phyloP scores from a whole-genome alignment of 1,140 invertebrate species.

The Aethina tumida region DNA sequence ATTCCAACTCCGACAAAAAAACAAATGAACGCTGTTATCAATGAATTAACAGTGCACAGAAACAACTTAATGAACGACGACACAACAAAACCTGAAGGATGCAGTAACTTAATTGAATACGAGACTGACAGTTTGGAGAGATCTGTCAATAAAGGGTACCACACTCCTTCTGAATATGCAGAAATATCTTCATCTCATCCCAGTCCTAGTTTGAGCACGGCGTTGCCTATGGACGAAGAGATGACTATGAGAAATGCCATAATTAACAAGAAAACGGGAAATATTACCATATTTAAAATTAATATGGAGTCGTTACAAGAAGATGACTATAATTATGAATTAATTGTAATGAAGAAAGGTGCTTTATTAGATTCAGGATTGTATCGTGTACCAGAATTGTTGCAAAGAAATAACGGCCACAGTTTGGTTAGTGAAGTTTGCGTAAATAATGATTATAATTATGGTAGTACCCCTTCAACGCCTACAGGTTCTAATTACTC shows the following conservation, averaged over 20 bases:
- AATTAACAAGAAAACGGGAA: slow-evolving; percentile 46
- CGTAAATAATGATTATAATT: slow-evolving; percentile 64
- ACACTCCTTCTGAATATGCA: slow-evolving; percentile 51
- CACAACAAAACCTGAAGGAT: no score
- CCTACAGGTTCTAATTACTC: slow-evolving; percentile 54
- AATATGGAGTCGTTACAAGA: slow-evolving; percentile 30
- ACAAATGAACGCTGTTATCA: slow-evolving; percentile 47
- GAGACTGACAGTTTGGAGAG: slow-evolving; percentile 73
- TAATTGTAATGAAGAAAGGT: slow-evolving; percentile 42
- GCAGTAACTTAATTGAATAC: no score
- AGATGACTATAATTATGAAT: slow-evolving; percentile 39
- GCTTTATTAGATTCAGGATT: slow-evolving; percentile 33
- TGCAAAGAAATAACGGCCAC: slow-evolving; percentile 44
- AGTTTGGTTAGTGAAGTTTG: slow-evolving; percentile 67
- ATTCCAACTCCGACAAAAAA: slow-evolving; percentile 41
- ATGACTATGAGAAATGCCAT: slow-evolving; percentile 64
- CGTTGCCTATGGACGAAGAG: slow-evolving; percentile 66
- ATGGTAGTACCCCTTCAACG: slow-evolving; percentile 47
- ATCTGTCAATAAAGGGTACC: slow-evolving; percentile 37
- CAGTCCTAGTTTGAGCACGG: slow-evolving; percentile 55
- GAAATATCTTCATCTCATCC: slow-evolving; percentile 55
- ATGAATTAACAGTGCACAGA: slow-evolving; percentile 39
- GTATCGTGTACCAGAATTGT: slow-evolving; percentile 40
- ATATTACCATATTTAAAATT: slow-evolving; percentile 46
- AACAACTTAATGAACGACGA: slow-evolving; percentile 13